Conservation (phyloP, 2,888 invertebrate species). For the Caenorhabditis japonica region DNA sequence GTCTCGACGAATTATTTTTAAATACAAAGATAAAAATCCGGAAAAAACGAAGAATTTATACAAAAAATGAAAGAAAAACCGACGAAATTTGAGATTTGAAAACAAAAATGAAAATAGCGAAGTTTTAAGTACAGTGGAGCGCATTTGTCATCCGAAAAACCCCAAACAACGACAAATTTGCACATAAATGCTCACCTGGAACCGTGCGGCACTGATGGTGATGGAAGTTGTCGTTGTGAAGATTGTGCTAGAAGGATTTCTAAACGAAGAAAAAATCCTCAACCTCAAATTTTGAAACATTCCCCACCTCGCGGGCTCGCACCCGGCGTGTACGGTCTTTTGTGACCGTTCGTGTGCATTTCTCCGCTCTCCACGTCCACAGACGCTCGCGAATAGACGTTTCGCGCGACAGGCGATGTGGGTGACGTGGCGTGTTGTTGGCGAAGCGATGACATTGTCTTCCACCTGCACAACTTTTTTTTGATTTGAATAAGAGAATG, state of each 20-base stretch:
- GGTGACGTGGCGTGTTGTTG: slow-evolving; percentile 48
- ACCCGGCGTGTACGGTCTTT: slow-evolving; percentile 49
- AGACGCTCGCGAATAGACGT: slow-evolving; percentile 43
- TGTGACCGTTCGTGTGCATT: slow-evolving; percentile 18
- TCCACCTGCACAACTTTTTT: slow-evolving; percentile 57
- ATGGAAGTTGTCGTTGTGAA: slow-evolving; percentile 29
- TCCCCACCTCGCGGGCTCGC: slow-evolving; percentile 41
- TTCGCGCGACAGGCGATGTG: slow-evolving; percentile 38
- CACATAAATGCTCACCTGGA: slow-evolving; percentile 19
- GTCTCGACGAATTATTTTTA: no score
- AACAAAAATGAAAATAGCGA: no score
- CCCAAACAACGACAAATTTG: background rate
- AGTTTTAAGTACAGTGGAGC: no score
- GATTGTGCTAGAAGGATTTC: slow-evolving; percentile 37
- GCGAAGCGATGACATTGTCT: slow-evolving; percentile 61
- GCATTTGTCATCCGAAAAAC: no score
- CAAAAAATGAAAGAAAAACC: no score
- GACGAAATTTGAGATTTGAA: no score
- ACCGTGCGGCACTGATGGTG: slow-evolving; percentile 41
- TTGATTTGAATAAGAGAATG: background rate
- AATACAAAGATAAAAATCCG: no score
- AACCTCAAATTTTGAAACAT: background rate
- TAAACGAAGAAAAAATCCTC: slow-evolving; percentile 18
- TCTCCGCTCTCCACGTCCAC: slow-evolving; percentile 48
- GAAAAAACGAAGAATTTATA: no score